Evolutionary conservation across 2,797 vertebrate genomes (phyloP).

Genomic region (Helarctos malayanus): DNA sequence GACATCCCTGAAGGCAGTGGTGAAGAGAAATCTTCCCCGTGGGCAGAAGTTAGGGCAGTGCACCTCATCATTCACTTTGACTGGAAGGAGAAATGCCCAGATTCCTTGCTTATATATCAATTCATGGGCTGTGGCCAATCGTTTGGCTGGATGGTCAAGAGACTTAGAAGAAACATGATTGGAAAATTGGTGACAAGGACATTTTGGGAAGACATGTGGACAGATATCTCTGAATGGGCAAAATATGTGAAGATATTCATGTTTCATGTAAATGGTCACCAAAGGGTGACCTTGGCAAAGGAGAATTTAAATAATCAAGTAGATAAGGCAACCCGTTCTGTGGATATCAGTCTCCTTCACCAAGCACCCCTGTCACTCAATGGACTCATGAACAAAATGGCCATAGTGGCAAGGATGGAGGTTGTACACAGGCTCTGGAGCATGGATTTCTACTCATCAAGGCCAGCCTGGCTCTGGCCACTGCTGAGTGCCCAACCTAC

Average conservation of each 20-base stretch:
- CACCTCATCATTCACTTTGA: background rate
- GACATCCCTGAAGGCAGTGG: background rate
- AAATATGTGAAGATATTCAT: background rate
- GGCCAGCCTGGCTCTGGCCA: background rate
- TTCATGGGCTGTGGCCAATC: background rate
- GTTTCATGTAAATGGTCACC: background rate
- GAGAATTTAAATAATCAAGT: background rate
- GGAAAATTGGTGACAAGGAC: background rate
- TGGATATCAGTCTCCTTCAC: background rate
- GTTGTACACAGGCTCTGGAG: background rate
- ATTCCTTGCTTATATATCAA: background rate
- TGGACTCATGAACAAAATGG: background rate
- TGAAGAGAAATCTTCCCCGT: background rate
- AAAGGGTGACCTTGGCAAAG: background rate
- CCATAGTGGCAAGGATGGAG: background rate
- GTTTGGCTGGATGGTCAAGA: background rate
- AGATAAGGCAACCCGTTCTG: background rate
- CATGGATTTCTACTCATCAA: background rate
- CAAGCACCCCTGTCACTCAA: background rate
- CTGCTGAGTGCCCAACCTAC: background rate
- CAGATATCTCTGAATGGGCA: background rate
- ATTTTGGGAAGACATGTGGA: background rate
- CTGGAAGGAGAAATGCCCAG: background rate
- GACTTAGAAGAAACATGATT: background rate
- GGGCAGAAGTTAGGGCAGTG: background rate